Conservation (phyloP, 2,888 invertebrate species). For the Polydrusus tereticollis region DNA sequence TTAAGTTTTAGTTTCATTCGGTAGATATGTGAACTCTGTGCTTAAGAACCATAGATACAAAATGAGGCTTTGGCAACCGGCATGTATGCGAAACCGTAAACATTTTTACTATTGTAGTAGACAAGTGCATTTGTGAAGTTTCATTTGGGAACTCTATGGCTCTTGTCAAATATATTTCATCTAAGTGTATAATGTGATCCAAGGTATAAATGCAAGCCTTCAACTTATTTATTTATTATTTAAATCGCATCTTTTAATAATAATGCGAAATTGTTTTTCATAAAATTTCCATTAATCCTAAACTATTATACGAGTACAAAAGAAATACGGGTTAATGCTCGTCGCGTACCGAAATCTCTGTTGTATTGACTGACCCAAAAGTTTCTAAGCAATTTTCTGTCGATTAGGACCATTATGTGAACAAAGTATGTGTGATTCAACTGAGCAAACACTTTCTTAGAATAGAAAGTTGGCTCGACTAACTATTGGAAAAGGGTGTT, state of each 20-base stretch:
- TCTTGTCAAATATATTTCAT: too few relatives aligned
- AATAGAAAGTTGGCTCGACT: slow-evolving; percentile 54
- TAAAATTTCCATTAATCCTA: not conserved
- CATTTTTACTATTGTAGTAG: too few relatives aligned
- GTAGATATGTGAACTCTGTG: too few relatives aligned
- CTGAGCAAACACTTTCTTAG: slow-evolving; percentile 61
- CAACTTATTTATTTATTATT: too few relatives aligned
- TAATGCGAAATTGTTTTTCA: not conserved
- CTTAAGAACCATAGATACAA: too few relatives aligned
- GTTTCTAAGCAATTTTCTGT: slow-evolving; percentile 63
- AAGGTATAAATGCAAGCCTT: too few relatives aligned
- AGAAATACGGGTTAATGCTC: slow-evolving; percentile 22
- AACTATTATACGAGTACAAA: slow-evolving; percentile 16
- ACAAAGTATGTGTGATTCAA: slow-evolving; percentile 61
- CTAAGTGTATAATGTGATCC: too few relatives aligned
- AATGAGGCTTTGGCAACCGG: too few relatives aligned
- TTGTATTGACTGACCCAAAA: slow-evolving; percentile 62
- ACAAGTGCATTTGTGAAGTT: too few relatives aligned
- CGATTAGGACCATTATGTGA: slow-evolving; percentile 64
- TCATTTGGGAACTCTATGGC: too few relatives aligned
- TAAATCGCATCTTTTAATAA: not conserved
- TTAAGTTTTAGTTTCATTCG: too few relatives aligned
- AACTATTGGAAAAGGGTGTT: slow-evolving; percentile 60
- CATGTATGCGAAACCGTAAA: too few relatives aligned
- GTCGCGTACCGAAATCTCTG: slow-evolving; percentile 54